Evolutionary conservation across 2,113 vertebrate genomes (phyloP), one percentile per base, ranked within the genome.

Genomic region (Crocuta crocuta): DNA sequence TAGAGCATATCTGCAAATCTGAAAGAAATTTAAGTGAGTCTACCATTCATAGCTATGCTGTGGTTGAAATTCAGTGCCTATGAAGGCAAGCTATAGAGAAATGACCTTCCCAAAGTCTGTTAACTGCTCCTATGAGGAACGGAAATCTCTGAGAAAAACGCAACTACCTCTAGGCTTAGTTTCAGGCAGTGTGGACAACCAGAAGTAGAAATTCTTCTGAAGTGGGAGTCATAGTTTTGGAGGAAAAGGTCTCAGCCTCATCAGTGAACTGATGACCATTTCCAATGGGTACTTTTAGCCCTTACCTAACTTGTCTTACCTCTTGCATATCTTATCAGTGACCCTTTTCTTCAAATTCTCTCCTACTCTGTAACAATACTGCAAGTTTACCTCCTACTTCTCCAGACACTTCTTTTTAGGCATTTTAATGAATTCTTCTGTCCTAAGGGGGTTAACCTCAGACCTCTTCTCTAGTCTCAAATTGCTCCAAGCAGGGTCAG

Each of bases 21-120:
- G 6, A 73, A 89, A 91, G 55, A 82, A 92, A 93, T 58, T 94
- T 91, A 90, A 84, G 31, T n/a, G 23, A 91, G 7, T 94, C 81
- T 89, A 16, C 39, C 92, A 35, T 53, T 97, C 70, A 82, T 2
- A 68, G n/a, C 48, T 89, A 86, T 35, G 45, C 35, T 68, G 26
- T 78, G 39, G 15, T 76, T 91, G 86, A 94, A 95, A 93, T 88
- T 81, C 50, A 79, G 39, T 6, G 21, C 31, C 70, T 93, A 12
- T 0, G 5, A 92, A 96, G 83, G 48, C n/a, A 91, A 61, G 5
- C n/a, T 85, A 21, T 24, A 78, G n/a, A 80, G 33, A 90, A 86
- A 86, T 55, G 39, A 82, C 45, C 50, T 89, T 89, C 16, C 63
- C 43, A 80, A 83, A 79, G 48, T 68, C 78, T 78, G 24, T 71